Evolutionary conservation across 2,888 invertebrate genomes (phyloP).

Genomic region (Tenodera sinensis): DNA sequence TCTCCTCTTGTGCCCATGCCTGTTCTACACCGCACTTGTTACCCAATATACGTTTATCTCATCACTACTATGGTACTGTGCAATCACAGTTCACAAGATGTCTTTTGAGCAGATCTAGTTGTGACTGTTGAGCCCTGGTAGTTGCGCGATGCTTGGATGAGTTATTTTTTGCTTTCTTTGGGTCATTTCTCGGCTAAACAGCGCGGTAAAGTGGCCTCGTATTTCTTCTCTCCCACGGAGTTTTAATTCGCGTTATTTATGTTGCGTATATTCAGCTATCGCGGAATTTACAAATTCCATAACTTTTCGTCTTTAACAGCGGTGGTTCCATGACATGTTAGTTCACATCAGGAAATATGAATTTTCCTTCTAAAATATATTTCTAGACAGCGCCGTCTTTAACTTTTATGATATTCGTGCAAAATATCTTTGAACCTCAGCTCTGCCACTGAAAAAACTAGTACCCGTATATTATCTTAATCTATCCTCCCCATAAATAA

Average conservation of each 20-base stretch:
- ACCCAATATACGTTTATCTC: no score
- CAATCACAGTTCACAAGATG: no score
- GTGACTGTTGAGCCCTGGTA: neutral
- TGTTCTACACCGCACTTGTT: no score
- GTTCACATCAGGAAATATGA: neutral
- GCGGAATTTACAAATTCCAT: neutral
- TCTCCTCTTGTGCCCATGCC: no score
- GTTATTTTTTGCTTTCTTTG: neutral
- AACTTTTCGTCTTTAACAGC: neutral
- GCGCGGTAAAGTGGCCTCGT: neutral
- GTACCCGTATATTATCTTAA: no score
- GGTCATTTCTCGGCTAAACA: neutral
- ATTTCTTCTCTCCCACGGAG: neutral
- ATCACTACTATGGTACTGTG: no score
- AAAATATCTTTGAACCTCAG: no score
- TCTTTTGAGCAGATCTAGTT: no score
- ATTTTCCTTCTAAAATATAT: neutral
- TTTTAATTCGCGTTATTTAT: neutral
- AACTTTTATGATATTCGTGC: neutral
- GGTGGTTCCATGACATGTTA: neutral
- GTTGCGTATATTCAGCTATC: neutral
- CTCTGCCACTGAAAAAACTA: no score
- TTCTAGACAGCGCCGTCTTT: neutral
- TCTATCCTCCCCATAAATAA: no score
- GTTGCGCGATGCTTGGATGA: neutral